Base-by-base conservation (phyloP, 2,888 invertebrate species). In the Trisateles emortualis region DNA sequence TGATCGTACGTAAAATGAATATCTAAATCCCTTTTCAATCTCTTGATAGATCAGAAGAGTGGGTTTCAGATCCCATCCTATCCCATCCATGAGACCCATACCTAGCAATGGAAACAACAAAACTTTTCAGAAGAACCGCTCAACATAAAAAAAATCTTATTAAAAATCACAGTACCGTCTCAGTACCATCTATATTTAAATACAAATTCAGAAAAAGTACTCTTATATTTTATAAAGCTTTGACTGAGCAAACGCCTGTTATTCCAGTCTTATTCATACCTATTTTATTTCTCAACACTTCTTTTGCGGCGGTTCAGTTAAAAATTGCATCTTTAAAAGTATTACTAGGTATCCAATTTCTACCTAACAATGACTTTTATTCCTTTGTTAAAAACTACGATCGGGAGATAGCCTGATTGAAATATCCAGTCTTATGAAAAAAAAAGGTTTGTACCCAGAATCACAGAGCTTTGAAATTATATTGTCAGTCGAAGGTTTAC, bases 381-480 rank as follows among this genome's bases (percentile, higher is more conserved):
- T 74, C 70, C 68, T 77, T 81, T 79, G 73, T 75, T 72, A 61
- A 64, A n/a, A 66, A 63, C 59, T 53, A 54, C 39, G 52, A 49
- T 60, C 41, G 59, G 35, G 62, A 73, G 72, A 75, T 74, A 77
- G 76, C 62, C 58, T 75, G 80, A 84, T 82, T 82, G 83, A 81
- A 83, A 84, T 79, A 74, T 71, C 67, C 68, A 63, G 64, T 71
- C 65, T 66, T 53, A 59, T 52, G 45, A 52, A 49, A 54, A 58
- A 66, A 70, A 61, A 39, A n/a, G n/a, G 50, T 58, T 68, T 52
- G 41, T 64, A 61, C 42, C 42, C 33, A 6, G 26, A 49, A 47
- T 57, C 39, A 46, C 42, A 40, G 45, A 51, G 55, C 61, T 41
- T 72, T 56, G 40, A 65, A 54, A 72, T 63, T 60, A 69, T 68